Base-by-base conservation (phyloP, 2,797 vertebrate genomes). In the Merluccius polli region DNA sequence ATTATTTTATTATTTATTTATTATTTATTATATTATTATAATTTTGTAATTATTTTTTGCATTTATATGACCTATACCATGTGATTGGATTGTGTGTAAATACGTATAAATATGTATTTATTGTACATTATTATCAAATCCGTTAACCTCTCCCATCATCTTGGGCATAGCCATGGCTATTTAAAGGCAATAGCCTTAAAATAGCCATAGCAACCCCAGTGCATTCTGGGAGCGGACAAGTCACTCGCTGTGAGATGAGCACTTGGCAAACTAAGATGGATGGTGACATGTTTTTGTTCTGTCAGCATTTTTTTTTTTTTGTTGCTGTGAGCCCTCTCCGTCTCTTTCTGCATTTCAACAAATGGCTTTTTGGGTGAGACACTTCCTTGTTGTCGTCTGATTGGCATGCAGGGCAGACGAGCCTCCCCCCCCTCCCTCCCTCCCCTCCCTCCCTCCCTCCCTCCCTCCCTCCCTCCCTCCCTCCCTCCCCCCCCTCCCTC, bases 181-280 rank as follows among this genome's bases (percentile, higher is more conserved):
- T 83, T 75, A 78, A 73, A 76, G 78, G 59, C 59, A 65, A 65
- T 65, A 3, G 59, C 59, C 78, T 77, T 72, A 77, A 75, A 83
- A 79, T 83, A 83, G 84, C 83, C 85, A 70, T 32, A 73, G 74
- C 73, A 83, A 82, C 79, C 82, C 78, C 75, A 83, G 76, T 83
- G 35, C 75, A 84, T 79, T 76, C 79, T 41, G 52, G 41, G 79
- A 81, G 77, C 83, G 79, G 84, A 88, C 80, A 78, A 79, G 72
- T 81, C 80, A 73, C 83, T 83, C 84, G 82, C 83, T 81, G 85
- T 76, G 85, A 79, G 74, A 81, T 77, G 73, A 87, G 87, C 89
- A 88, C 87, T 84, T 91, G 88, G 86, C 88, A 89, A 92, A 92
- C 89, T 81, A 81, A 92, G 88, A 93, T 81, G 75, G 84, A 93